Conservation (phyloP, 2,888 invertebrate species). For the Metallyticus violacea region DNA sequence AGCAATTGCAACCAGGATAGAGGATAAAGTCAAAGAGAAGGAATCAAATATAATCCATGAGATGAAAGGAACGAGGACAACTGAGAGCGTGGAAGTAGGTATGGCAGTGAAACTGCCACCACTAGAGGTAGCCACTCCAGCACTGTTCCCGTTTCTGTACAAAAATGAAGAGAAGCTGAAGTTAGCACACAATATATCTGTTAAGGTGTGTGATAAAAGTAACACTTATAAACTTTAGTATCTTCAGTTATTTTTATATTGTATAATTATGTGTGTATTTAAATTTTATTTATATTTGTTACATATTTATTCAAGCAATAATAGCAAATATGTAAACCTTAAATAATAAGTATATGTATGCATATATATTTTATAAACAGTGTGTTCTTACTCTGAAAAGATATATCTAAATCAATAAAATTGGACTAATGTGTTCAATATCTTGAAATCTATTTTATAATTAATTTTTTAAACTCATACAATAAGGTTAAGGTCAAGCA, state of each 20-base stretch:
- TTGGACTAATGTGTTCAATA: no score
- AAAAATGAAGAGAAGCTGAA: neutral
- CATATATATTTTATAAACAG: no score
- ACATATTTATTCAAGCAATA: neutral
- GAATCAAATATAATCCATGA: slow-evolving; percentile 35
- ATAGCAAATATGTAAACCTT: neutral
- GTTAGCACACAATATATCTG: no score
- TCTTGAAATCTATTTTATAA: no score
- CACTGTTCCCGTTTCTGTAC: slow-evolving; percentile 24
- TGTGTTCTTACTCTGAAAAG: no score
- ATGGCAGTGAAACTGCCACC: slow-evolving; percentile 9
- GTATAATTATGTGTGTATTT: neutral
- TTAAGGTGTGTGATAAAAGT: neutral
- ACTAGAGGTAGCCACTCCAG: neutral
- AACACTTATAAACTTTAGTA: neutral
- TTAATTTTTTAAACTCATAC: no score
- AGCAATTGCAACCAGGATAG: slow-evolving; percentile 29
- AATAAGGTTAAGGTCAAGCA: no score
- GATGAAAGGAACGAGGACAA: slow-evolving; percentile 35
- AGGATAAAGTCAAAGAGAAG: slow-evolving; percentile 30
- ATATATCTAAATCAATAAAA: no score
- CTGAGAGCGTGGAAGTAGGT: slow-evolving; percentile 31
- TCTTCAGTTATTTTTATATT: neutral
- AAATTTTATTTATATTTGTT: neutral
- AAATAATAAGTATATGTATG: neutral